A percentile compares a stretch with the other conserved stretches of the same genome.
phyloP scores from a whole-genome alignment of 2,888 invertebrate genomes.

The Sialis fuliginosa region DNA sequence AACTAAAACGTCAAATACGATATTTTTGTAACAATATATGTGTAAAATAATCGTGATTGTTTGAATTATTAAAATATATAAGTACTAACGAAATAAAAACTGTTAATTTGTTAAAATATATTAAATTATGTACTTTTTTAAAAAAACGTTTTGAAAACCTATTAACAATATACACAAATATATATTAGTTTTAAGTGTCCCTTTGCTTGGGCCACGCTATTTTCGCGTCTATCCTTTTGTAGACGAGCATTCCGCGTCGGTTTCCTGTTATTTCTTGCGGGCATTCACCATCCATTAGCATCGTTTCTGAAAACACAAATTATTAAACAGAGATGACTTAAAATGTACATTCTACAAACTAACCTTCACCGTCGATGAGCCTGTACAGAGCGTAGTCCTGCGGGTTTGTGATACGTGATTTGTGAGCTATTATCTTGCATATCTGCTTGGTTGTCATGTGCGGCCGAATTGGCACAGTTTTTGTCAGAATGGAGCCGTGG shows the following conservation, averaged over 20 bases:
- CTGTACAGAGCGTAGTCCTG: conserved; percentile 90
- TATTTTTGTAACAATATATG: no score
- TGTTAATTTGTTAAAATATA: no score
- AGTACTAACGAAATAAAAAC: no score
- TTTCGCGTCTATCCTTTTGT: conserved; percentile 89
- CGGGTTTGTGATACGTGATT: conserved; percentile 88
- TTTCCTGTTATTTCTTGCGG: conserved; percentile 72
- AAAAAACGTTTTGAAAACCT: no score
- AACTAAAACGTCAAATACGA: no score
- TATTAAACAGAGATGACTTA: background rate
- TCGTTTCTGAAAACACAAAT: conserved; percentile 51
- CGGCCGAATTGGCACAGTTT: conserved; percentile 82
- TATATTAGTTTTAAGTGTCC: conserved; percentile 13
- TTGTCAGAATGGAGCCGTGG: conserved; percentile 77
- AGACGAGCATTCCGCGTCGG: conserved; percentile 81
- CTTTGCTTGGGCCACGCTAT: conserved; percentile 80
- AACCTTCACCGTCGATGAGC: conserved; percentile 78
- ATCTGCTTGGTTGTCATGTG: conserved; percentile 87
- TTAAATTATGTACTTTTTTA: no score
- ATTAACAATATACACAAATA: no score
- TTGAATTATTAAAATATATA: no score
- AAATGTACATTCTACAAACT: background rate
- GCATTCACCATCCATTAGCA: conserved; percentile 74
- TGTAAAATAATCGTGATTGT: no score
- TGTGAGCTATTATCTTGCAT: conserved; percentile 87